Conservation (phyloP, 2,888 invertebrate genomes). For the Cantharis nigra region DNA sequence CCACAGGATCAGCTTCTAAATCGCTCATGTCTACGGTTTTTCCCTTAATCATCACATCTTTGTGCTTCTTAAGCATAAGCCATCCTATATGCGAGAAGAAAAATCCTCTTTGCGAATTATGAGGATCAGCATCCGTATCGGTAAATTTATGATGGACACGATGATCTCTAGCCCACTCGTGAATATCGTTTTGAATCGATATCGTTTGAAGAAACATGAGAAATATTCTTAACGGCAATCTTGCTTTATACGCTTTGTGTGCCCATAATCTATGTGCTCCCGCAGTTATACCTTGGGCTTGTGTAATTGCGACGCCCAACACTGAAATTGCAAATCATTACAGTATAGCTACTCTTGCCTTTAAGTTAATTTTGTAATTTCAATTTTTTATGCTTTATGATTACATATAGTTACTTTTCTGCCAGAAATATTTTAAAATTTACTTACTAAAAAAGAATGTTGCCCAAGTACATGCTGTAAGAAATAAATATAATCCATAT, state of each 20-base stretch:
- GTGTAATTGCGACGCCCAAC: no score
- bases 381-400: no score
- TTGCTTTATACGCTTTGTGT: slow-evolving; percentile 14
- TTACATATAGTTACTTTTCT: no score
- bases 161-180: slow-evolving; percentile 77
- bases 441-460: no score
- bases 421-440: no score
- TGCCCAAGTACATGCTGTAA: no score
- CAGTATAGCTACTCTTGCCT: no score
- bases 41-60: slow-evolving; percentile 79
- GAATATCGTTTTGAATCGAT: slow-evolving; percentile 64
- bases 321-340: no score
- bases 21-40: slow-evolving; percentile 81
- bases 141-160: slow-evolving; percentile 75
- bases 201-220: slow-evolving; percentile 1
- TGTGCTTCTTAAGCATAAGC: slow-evolving; percentile 89
- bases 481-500: slow-evolving; percentile 56
- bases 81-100: slow-evolving; percentile 94
- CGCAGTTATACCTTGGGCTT: neutral
- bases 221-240: slow-evolving; percentile 2
- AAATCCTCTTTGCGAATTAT: slow-evolving; percentile 81
- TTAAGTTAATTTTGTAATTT: no score
- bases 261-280: slow-evolving; percentile 14
- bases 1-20: slow-evolving; percentile 74
- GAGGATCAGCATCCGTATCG: slow-evolving; percentile 83